These are phyloP conservation scores for Metopia argyrocephala DNA, from an alignment of 2,888 invertebrate genomes.

Conservation along the genomic window DNA sequence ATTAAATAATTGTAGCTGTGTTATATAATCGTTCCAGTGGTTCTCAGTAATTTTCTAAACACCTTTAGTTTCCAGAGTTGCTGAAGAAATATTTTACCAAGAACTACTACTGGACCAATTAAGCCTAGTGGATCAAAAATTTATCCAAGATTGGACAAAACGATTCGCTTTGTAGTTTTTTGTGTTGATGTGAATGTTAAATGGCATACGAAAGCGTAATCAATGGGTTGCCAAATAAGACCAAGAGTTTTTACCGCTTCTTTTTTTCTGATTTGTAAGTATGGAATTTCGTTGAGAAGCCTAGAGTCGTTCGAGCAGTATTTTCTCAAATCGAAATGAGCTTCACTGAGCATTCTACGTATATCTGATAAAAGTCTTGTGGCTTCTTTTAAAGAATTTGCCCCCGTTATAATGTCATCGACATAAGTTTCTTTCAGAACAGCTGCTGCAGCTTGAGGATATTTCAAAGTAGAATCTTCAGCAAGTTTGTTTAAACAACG, in stretches of 20 bases:
- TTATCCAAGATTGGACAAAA: conserved; percentile 19
- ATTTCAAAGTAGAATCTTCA: conserved; percentile 23
- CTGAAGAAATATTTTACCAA: conserved; percentile 32
- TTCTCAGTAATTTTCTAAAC: neutral
- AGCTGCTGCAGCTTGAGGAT: conserved; percentile 54
- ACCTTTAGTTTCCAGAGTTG: conserved; percentile 25
- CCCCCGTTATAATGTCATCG: conserved; percentile 63
- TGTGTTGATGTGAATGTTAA: conserved; percentile 5
- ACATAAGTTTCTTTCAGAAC: conserved; percentile 60
- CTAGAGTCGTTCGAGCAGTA: conserved; percentile 50
- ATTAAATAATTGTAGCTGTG: no score
- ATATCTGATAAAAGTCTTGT: conserved; percentile 38
- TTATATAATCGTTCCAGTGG: no score
- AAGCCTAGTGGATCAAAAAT: conserved; percentile 55
- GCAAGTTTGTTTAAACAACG: conserved; percentile 58
- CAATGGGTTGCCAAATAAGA: conserved; percentile 43
- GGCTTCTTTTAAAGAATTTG: conserved; percentile 46
- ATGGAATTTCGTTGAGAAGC: conserved; percentile 32
- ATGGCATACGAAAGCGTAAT: conserved; percentile 26
- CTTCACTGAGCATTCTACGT: conserved; percentile 23
- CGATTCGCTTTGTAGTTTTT: conserved; percentile 22
- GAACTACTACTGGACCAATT: conserved; percentile 19
- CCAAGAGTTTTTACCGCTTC: conserved; percentile 45
- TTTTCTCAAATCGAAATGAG: conserved; percentile 56
- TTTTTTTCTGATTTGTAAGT: conserved; percentile 31